Evolutionary conservation across 2,113 vertebrate species (phyloP).

Genomic region (Semnornis frantzii): DNA sequence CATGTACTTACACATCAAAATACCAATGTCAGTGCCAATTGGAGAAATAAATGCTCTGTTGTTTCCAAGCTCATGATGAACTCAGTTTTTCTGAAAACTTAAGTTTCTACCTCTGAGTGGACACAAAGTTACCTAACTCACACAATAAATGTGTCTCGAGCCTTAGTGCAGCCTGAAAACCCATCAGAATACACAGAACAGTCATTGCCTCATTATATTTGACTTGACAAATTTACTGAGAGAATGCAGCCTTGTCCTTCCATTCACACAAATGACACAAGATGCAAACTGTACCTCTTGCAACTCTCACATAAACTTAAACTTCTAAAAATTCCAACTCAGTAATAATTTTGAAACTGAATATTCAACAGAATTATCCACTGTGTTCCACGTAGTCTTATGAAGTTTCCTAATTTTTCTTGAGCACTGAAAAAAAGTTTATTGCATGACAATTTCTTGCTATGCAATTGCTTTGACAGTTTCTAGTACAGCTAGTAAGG

Average conservation of each 20-base stretch:
- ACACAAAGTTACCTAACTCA: neutral
- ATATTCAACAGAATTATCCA: neutral
- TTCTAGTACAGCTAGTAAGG: neutral
- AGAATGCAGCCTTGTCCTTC: neutral
- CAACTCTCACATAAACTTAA: neutral
- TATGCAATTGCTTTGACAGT: neutral
- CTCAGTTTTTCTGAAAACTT: neutral
- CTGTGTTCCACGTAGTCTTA: neutral
- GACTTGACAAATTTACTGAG: neutral
- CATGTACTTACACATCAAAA: neutral
- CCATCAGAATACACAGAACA: neutral
- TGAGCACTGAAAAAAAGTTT: neutral
- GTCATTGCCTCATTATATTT: neutral
- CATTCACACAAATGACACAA: neutral
- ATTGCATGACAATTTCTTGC: neutral
- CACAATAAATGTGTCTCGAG: neutral
- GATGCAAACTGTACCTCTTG: neutral
- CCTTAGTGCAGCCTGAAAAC: neutral
- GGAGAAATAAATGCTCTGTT: neutral
- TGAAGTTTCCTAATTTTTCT: neutral
- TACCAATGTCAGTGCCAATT: neutral
- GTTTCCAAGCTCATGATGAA: neutral
- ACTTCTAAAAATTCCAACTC: neutral
- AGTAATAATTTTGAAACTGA: neutral
- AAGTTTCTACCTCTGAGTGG: neutral